Conservation (phyloP, 2,888 invertebrate genomes). For the Mythimna ferrago region DNA sequence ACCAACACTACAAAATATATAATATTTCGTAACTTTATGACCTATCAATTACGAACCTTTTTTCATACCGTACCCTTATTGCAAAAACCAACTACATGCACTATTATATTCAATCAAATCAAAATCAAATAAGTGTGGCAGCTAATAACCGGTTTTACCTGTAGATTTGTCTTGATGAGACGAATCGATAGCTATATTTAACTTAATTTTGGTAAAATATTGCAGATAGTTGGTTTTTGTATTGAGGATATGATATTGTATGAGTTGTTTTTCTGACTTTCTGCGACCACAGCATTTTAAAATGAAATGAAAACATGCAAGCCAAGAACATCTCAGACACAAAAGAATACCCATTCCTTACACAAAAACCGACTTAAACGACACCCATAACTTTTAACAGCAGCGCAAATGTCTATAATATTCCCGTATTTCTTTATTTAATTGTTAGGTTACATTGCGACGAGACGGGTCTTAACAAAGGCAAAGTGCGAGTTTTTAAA, state of each 20-base stretch:
- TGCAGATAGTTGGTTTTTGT: too few relatives aligned
- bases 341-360: slow-evolving; percentile 17
- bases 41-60: background rate
- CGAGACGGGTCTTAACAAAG: slow-evolving; percentile 39
- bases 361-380: slow-evolving; percentile 26
- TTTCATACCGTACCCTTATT: too few relatives aligned
- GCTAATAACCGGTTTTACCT: too few relatives aligned
- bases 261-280: background rate
- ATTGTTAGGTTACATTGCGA: slow-evolving; percentile 50
- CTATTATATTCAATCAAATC: too few relatives aligned
- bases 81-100: too few relatives aligned
- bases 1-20: background rate
- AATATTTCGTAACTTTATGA: background rate
- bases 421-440: slow-evolving; percentile 50
- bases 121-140: too few relatives aligned
- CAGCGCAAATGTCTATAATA: slow-evolving; percentile 23
- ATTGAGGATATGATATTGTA: background rate
- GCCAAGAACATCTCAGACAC: background rate
- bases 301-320: slow-evolving; percentile 10
- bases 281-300: background rate
- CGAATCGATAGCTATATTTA: too few relatives aligned
- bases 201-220: too few relatives aligned
- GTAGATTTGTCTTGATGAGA: too few relatives aligned
- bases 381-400: slow-evolving; percentile 31
- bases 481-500: slow-evolving; percentile 42